A percentile compares a stretch with the other conserved stretches of the same genome.
phyloP scores from a whole-genome alignment of 2,888 invertebrate genomes.

The Syrista parreyssii region DNA sequence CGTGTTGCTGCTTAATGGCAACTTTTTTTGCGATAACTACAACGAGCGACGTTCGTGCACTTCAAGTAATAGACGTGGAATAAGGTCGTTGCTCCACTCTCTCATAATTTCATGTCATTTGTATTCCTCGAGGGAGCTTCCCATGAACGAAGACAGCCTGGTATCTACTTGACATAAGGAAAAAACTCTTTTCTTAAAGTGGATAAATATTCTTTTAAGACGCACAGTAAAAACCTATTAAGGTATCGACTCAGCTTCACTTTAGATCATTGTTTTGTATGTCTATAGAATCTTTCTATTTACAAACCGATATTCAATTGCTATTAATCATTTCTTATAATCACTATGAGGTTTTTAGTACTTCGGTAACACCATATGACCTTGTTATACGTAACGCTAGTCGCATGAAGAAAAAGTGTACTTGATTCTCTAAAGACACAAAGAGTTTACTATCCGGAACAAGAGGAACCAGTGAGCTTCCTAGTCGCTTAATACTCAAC shows the following conservation, averaged over 20 bases:
- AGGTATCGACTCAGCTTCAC: no score
- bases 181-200: neutral
- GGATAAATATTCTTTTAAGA: neutral
- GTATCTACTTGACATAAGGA: neutral
- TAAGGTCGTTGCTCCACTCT: slow-evolving; percentile 1
- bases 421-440: neutral
- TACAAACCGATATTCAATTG: neutral
- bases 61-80: slow-evolving; percentile 15
- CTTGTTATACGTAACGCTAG: neutral
- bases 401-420: neutral
- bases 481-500: neutral
- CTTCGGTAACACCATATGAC: neutral
- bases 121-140: neutral
- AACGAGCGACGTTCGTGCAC: slow-evolving; percentile 19
- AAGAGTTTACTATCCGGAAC: neutral
- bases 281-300: no score
- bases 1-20: neutral
- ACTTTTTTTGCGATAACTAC: slow-evolving; percentile 2
- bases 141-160: neutral
- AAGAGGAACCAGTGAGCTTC: neutral
- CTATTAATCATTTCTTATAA: neutral
- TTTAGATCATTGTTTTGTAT: no score
- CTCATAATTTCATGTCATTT: neutral
- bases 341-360: neutral
- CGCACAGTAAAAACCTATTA: neutral